Percentiles rank a stretch among this genome's conserved stretches.
Evolutionary conservation across 2,888 invertebrate species (phyloP).

Genomic region (Dioctria linearis): DNA sequence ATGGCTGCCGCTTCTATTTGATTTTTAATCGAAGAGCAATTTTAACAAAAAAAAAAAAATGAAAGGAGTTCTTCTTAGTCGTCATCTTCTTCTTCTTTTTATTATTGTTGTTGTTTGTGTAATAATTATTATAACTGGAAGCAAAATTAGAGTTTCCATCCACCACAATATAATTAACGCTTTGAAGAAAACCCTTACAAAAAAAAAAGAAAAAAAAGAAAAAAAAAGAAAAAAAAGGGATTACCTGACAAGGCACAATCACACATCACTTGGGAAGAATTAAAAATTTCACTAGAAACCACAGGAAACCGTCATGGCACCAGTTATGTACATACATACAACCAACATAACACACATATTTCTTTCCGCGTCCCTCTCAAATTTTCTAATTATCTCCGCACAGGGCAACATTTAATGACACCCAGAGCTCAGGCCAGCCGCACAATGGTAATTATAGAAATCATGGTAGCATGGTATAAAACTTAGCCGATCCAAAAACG

Average conservation of each 20-base stretch:
- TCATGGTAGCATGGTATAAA: constrained; percentile 12
- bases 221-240: background rate
- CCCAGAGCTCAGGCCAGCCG: background rate
- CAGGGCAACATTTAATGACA: constrained; percentile 39
- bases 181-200: background rate
- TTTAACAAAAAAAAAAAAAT: no score
- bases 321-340: background rate
- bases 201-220: background rate
- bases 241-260: background rate
- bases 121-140: no score
- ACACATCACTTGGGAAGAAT: background rate
- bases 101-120: no score
- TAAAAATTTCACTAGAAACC: constrained; percentile 38
- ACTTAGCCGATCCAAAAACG: background rate
- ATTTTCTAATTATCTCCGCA: constrained; percentile 40
- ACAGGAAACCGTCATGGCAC: constrained; percentile 31
- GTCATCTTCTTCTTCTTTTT: no score
- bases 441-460: constrained; percentile 33
- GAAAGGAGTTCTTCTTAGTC: no score
- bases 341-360: no score
- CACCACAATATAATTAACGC: constrained; percentile 7
- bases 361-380: constrained; percentile 16
- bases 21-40: no score
- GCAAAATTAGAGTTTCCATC: background rate
- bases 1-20: background rate